phyloP scores from a whole-genome alignment of 2,888 invertebrate species.

The Sphaeridia pumilis region DNA sequence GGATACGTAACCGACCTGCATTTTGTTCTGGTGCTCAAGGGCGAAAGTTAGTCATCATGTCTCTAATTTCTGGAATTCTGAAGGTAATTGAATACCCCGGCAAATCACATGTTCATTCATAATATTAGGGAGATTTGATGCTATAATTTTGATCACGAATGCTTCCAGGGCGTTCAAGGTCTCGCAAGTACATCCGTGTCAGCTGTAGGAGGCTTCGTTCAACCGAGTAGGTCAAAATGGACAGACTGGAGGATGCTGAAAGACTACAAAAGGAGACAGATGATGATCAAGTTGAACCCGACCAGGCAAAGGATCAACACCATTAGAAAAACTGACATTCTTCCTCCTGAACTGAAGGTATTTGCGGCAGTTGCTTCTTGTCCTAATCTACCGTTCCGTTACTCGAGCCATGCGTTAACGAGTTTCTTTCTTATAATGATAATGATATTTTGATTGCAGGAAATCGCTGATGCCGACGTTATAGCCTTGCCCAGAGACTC shows the following conservation, averaged over 20 bases:
- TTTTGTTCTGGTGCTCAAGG: no score
- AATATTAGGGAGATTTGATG: neutral
- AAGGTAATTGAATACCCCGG: neutral
- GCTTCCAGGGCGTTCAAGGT: neutral
- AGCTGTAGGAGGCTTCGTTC: neutral
- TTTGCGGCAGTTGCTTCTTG: no score
- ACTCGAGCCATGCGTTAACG: no score
- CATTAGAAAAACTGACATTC: constrained; percentile 63
- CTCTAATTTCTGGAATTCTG: neutral
- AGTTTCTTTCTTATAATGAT: neutral
- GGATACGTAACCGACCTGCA: no score
- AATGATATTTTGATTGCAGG: constrained; percentile 44
- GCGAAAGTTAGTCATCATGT: neutral
- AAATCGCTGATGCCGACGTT: constrained; percentile 64
- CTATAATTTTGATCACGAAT: neutral
- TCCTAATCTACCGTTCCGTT: no score
- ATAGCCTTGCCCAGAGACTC: constrained; percentile 65
- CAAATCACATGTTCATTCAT: neutral
- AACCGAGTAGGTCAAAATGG: constrained; percentile 47
- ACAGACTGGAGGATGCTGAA: constrained; percentile 71
- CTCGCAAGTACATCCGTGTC: neutral
- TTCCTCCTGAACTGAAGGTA: constrained; percentile 62
- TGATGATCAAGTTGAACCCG: constrained; percentile 60
- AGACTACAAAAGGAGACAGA: constrained; percentile 70
- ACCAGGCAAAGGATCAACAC: constrained; percentile 70